phyloP scores from a whole-genome alignment of 2,797 vertebrate species.

The Cephalopachus bancanus region DNA sequence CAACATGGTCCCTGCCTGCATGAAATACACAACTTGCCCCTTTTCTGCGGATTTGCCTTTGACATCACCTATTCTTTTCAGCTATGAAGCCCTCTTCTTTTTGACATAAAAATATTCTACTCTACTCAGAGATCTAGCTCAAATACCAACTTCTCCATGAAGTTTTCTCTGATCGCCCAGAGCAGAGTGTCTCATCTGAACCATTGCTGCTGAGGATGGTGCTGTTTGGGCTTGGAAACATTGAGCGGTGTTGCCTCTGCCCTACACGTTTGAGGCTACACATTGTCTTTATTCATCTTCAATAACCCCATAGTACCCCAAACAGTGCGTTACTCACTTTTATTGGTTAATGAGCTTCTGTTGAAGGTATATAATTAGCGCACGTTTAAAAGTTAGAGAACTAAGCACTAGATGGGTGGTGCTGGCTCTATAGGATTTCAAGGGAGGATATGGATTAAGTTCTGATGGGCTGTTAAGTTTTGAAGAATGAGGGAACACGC shows the following conservation, averaged over 20 bases:
- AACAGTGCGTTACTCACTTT: not conserved
- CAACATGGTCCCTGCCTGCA: accelerated
- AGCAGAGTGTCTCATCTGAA: not conserved
- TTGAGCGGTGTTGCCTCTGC: not conserved
- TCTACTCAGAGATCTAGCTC: not conserved
- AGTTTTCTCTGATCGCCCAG: not conserved
- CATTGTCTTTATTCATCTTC: not conserved
- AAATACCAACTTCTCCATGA: not conserved
- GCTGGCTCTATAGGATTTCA: not conserved
- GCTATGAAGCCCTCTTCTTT: not conserved
- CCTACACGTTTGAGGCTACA: not conserved
- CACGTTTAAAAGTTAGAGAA: constrained; percentile 42
- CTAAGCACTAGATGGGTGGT: not conserved
- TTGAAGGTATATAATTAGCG: not conserved
- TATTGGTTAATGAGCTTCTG: not conserved
- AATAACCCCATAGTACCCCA: not conserved
- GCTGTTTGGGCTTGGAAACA: not conserved
- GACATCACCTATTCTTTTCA: not conserved
- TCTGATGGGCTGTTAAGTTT: not conserved
- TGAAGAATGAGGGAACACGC: not conserved
- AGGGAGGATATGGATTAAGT: not conserved
- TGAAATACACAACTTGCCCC: not conserved
- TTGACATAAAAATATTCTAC: not conserved
- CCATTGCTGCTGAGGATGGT: not conserved
- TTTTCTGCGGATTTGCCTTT: constrained; percentile 41